Base-by-base conservation (phyloP, 2,113 vertebrate genomes). In the Ciconia stormi region DNA sequence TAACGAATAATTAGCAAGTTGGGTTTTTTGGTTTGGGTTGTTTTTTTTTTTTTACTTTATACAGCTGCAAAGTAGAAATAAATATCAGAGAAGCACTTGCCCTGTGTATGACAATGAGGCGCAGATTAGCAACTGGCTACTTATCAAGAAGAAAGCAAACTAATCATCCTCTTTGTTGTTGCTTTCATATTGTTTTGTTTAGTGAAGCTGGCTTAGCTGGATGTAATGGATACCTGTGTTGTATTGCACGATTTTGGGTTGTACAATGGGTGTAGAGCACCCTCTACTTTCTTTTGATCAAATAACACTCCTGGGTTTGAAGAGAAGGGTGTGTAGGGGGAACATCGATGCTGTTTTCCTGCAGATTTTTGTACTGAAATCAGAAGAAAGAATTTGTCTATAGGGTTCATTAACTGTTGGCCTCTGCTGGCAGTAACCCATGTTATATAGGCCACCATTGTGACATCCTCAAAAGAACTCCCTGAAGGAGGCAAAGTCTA, bases 391-490 rank as follows among this genome's bases (percentile, higher is more conserved):
- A 94, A 97, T 98, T 98, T 98, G 98, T 99, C 98, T 99, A 97
- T 98, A 99, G 98, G 98, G 98, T 99, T 99, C 98, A 98, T 99
- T 99, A 99, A 99, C 98, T 98, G 98, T 98, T 98, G 98, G 98
- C 98, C 98, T 98, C 98, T 98, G 96, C 98, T 98, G 98, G 98
- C 98, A 99, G 98, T 99, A 99, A 99, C 98, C 99, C 99, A 98
- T 99, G 99, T 99, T 99, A 99, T 98, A 99, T 98, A 99, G 98
- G 98, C 98, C 98, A 98, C 98, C 98, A 98, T 98, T 98, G 98
- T 98, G 98, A 98, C 98, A 98, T 98, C 98, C 99, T 99, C 99
- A 99, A 99, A 99, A 98, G 98, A 98, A 98, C 98, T 98, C 98
- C 98, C 98, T 82, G 90, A 98, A 99, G 98, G 99, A 99, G 98